Evolutionary conservation across 2,797 vertebrate species (phyloP).

Genomic region (Anguilla marmorata): DNA sequence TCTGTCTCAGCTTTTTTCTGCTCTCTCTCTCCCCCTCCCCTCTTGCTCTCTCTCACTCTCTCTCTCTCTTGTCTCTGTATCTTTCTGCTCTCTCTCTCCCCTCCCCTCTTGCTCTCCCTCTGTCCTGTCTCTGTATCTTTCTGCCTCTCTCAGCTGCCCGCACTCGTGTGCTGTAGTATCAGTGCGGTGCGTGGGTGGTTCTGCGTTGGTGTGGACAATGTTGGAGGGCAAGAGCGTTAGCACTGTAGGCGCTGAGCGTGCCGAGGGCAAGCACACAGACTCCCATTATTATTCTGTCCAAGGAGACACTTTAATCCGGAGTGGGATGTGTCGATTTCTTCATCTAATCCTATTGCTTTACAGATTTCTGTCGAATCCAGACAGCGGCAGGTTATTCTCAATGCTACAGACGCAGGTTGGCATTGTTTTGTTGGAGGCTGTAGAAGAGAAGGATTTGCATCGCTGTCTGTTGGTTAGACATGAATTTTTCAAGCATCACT

Average conservation of each 20-base stretch:
- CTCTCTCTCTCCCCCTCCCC: background rate
- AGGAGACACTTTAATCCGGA: background rate
- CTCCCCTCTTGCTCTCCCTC: slow-evolving; percentile 21
- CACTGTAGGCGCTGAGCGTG: slow-evolving; percentile 33
- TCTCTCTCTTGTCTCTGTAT: too few relatives aligned
- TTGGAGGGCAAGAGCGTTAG: background rate
- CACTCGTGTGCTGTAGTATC: background rate
- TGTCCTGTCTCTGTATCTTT: background rate
- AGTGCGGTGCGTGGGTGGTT: slow-evolving; percentile 1
- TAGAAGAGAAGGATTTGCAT: slow-evolving; percentile 17
- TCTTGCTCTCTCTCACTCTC: too few relatives aligned
- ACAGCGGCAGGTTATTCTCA: background rate
- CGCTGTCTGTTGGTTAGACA: slow-evolving; percentile 14
- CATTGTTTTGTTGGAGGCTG: background rate
- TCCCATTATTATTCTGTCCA: slow-evolving; percentile 16
- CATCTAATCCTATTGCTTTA: background rate
- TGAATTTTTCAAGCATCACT: slow-evolving; percentile 4
- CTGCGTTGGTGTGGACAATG: slow-evolving; percentile 3
- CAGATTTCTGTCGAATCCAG: background rate
- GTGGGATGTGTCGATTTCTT: slow-evolving; percentile 18
- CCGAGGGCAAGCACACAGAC: background rate
- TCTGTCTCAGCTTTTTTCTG: background rate
- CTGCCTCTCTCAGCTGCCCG: background rate
- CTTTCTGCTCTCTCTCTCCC: background rate
- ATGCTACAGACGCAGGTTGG: background rate